phyloP scores from a whole-genome alignment of 1,140 invertebrate species.

The Zaprionus kolodkinae region DNA sequence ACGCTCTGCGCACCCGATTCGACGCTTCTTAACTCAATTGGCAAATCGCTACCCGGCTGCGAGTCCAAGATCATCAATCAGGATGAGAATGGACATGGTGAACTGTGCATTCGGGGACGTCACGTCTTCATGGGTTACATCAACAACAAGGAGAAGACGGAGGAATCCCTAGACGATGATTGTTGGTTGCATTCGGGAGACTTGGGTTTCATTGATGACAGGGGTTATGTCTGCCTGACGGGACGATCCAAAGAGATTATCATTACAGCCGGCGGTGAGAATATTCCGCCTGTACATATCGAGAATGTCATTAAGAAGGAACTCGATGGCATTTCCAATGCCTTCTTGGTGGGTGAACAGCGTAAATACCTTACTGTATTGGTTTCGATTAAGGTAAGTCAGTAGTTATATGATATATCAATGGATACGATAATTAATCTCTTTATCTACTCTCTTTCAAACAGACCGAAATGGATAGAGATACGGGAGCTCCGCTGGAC shows the following conservation, averaged over 20 bases:
- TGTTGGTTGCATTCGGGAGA: constrained; percentile 95
- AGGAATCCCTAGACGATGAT: constrained; percentile 87
- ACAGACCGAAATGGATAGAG: constrained; percentile 85
- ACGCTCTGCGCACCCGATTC: constrained; percentile 85
- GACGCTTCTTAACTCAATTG: constrained; percentile 88
- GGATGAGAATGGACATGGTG: constrained; percentile 91
- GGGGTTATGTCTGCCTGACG: constrained; percentile 92
- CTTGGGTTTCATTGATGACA: constrained; percentile 90
- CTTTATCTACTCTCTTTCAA: neutral
- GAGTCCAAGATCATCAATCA: constrained; percentile 89
- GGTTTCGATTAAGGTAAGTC: constrained; percentile 92
- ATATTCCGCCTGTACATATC: constrained; percentile 94
- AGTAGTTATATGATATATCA: neutral
- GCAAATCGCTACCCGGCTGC: constrained; percentile 88
- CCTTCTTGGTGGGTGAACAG: constrained; percentile 94
- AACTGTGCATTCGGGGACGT: constrained; percentile 91
- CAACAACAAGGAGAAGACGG: constrained; percentile 90
- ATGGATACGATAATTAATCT: neutral
- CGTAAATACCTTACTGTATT: constrained; percentile 94
- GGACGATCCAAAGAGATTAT: constrained; percentile 94
- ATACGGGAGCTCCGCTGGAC: constrained; percentile 89
- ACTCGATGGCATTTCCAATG: constrained; percentile 92
- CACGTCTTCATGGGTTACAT: constrained; percentile 97
- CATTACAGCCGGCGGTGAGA: constrained; percentile 97
- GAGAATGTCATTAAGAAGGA: constrained; percentile 92